Conservation (phyloP, 1,140 invertebrate species). For the Sinella curviseta region DNA sequence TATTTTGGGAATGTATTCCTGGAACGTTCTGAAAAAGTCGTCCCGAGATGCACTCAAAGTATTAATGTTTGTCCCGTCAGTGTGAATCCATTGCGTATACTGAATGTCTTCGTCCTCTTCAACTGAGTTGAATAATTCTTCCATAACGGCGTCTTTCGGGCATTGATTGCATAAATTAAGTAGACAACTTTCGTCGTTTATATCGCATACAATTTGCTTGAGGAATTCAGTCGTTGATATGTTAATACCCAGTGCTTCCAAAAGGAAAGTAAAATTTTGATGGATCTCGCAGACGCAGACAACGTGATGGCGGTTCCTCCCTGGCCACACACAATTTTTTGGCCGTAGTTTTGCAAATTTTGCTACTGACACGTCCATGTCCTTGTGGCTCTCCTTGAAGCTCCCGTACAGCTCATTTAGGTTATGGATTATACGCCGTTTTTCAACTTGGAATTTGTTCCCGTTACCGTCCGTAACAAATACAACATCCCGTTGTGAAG, state of each 20-base stretch:
- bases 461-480: no score
- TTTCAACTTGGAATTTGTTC: slow-evolving; percentile 43
- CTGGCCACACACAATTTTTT: slow-evolving; percentile 46
- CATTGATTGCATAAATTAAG: background rate
- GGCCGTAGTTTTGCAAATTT: slow-evolving; percentile 38
- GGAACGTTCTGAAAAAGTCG: background rate
- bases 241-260: slow-evolving; percentile 17
- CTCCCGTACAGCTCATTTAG: slow-evolving; percentile 44
- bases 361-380: slow-evolving; percentile 32
- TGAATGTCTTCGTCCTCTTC: background rate
- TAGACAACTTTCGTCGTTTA: background rate
- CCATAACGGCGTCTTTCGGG: background rate
- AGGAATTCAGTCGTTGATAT: background rate
- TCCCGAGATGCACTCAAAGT: background rate
- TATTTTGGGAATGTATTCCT: background rate
- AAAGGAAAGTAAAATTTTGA: slow-evolving; percentile 49
- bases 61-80: slow-evolving; percentile 3
- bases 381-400: slow-evolving; percentile 46
- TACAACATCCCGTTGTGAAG: no score
- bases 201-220: background rate
- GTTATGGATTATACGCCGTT: slow-evolving; percentile 49
- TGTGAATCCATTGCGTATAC: background rate
- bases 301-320: slow-evolving; percentile 48
- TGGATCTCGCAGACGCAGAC: slow-evolving; percentile 48
- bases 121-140: background rate